Evolutionary conservation across 2,797 vertebrate species (phyloP).

Genomic region (Remorina albescens): DNA sequence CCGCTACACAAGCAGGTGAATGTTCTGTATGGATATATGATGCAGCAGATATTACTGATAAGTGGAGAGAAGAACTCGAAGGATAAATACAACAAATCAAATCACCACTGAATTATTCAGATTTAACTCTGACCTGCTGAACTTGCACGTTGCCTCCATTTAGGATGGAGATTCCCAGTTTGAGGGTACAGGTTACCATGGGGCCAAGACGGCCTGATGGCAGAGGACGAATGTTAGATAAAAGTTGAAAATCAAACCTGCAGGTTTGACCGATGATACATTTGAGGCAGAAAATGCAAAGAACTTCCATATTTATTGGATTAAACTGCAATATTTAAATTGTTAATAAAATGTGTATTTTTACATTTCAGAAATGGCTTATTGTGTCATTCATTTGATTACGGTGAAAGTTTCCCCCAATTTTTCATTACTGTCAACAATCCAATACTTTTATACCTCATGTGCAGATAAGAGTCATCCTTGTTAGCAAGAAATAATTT

Average conservation of each 20-base stretch:
- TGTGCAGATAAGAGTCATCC: too few species aligned
- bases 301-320: too few species aligned
- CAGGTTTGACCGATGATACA: neutral
- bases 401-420: neutral
- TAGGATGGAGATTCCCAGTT: slow-evolving; percentile 96
- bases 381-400: neutral
- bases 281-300: too few species aligned
- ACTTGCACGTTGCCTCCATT: slow-evolving; percentile 96
- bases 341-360: neutral
- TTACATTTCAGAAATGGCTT: neutral
- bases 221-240: neutral
- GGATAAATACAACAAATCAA: neutral
- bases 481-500: neutral
- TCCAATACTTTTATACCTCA: neutral
- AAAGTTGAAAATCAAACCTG: neutral
- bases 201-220: slow-evolving; percentile 90
- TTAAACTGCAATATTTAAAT: neutral
- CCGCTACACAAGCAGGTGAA: too few species aligned
- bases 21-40: neutral
- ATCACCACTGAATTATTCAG: neutral
- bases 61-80: neutral
- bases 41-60: neutral
- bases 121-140: slow-evolving; percentile 89
- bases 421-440: neutral
- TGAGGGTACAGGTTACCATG: slow-evolving; percentile 97